Conservation (phyloP, 2,888 invertebrate genomes). For the Abrostola tripartita region DNA sequence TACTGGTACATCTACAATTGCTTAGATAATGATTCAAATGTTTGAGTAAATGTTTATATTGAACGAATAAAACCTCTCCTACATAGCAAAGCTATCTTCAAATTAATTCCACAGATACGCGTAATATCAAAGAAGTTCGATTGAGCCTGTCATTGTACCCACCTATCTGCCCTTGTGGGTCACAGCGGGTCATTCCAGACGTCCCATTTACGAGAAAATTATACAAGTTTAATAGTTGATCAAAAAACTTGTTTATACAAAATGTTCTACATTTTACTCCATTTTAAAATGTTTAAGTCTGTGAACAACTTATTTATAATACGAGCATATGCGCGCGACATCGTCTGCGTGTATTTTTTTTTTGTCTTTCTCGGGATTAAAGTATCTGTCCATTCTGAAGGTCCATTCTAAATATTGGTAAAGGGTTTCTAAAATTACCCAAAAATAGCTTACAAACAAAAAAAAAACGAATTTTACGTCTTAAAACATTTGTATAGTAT, state of each 20-base stretch:
- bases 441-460: too few relatives aligned
- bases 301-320: neutral
- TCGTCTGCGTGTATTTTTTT: too few relatives aligned
- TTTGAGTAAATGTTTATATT: too few relatives aligned
- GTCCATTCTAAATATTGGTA: neutral
- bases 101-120: constrained; percentile 30
- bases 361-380: too few relatives aligned
- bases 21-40: too few relatives aligned
- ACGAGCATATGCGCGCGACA: too few relatives aligned
- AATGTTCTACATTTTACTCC: constrained; percentile 13
- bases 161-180: constrained; percentile 29
- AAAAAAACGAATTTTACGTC: too few relatives aligned
- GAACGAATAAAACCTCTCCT: neutral
- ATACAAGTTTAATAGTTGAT: constrained; percentile 19
- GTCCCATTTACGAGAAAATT: constrained; percentile 19
- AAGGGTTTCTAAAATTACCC: neutral
- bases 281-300: constrained; percentile 3
- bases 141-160: constrained; percentile 30
- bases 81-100: constrained; percentile 2
- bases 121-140: constrained; percentile 25
- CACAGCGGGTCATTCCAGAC: constrained; percentile 28
- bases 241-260: constrained; percentile 17
- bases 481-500: too few relatives aligned
- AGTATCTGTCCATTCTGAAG: too few relatives aligned
- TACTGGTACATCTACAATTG: too few relatives aligned